Evolutionary conservation across 2,113 vertebrate species (phyloP).

Genomic region (Theristicus caerulescens): DNA sequence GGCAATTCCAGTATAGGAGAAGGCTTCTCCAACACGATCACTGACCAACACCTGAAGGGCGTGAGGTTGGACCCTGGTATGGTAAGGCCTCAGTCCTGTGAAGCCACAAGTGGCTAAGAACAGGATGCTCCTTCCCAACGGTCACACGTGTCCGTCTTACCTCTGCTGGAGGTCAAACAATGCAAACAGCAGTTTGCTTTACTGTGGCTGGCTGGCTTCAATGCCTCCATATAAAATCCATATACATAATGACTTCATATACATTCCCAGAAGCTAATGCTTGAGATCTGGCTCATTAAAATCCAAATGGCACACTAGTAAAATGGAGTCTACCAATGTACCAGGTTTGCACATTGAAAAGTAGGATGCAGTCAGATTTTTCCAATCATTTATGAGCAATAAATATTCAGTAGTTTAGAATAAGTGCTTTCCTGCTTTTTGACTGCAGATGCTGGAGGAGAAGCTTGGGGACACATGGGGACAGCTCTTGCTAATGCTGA

Average conservation of each 20-base stretch:
- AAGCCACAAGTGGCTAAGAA: not conserved
- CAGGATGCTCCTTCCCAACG: not conserved
- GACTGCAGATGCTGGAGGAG: not conserved
- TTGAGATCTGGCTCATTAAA: not conserved
- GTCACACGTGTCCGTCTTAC: accelerated
- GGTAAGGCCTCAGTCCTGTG: accelerated
- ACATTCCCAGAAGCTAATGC: not conserved
- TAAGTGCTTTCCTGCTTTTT: not conserved
- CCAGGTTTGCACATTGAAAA: not conserved
- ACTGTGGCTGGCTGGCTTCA: not conserved
- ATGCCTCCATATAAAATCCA: not conserved
- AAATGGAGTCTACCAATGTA: not conserved
- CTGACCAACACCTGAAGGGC: not conserved
- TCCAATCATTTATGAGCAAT: not conserved
- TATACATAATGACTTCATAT: not conserved
- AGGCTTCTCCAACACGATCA: not conserved
- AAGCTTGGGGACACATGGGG: not conserved
- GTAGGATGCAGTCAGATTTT: not conserved
- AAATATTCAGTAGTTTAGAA: not conserved
- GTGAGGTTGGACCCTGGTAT: not conserved
- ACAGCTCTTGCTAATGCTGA: not conserved
- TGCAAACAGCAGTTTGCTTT: not conserved
- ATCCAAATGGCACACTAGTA: accelerated
- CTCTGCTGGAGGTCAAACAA: not conserved
- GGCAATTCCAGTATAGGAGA: not conserved